These are phyloP conservation scores for Pangasius larnaudii DNA, from an alignment of 2,797 vertebrate genomes.

Conservation along the genomic window DNA sequence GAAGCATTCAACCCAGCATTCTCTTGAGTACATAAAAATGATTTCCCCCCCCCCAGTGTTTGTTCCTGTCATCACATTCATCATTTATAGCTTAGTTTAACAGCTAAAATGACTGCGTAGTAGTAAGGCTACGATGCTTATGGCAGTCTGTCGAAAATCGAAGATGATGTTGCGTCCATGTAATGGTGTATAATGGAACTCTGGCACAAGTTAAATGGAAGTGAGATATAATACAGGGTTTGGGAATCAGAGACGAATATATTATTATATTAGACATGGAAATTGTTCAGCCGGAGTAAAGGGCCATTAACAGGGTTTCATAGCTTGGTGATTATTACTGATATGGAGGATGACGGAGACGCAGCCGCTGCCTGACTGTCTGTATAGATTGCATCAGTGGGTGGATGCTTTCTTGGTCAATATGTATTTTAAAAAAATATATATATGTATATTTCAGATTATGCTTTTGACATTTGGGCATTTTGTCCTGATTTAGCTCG, in stretches of 20 bases:
- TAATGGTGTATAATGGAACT: background rate
- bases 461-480: background rate
- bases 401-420: conserved; percentile 8
- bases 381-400: background rate
- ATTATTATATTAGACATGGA: background rate
- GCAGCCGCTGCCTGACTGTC: background rate
- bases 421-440: no score
- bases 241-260: background rate
- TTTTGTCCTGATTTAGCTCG: background rate
- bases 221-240: background rate
- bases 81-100: background rate
- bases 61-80: background rate
- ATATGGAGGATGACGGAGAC: background rate
- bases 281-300: background rate
- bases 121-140: background rate
- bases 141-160: background rate
- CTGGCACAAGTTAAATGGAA: conserved; percentile 1
- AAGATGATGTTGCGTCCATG: background rate
- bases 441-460: background rate
- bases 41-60: background rate
- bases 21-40: background rate
- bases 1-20: background rate
- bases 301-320: background rate
- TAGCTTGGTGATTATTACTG: background rate
- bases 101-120: background rate